Evolutionary conservation across 2,797 vertebrate genomes (phyloP).

Genomic region (Spondyliosoma cantharus): DNA sequence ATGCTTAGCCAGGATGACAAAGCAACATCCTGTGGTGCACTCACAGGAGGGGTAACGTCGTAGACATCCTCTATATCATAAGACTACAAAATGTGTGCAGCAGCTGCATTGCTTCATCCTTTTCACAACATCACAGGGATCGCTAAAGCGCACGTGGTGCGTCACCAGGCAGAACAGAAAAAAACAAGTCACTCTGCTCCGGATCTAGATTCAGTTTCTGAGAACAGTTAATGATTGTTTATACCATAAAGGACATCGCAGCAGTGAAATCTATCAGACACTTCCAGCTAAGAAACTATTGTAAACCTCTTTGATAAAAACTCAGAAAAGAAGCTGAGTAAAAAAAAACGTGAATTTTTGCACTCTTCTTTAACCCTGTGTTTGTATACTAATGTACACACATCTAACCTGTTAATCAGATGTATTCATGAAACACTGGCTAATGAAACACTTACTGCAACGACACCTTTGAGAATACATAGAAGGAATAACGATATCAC

Average conservation of each 20-base stretch:
- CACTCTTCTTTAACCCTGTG: not conserved
- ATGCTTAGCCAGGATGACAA: slow-evolving; percentile 49
- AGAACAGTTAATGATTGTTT: not conserved
- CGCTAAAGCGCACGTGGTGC: not conserved
- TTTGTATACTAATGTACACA: not conserved
- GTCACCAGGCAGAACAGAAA: not conserved
- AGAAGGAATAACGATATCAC: not conserved
- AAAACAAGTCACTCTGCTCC: not conserved
- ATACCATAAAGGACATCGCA: not conserved
- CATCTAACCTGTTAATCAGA: not conserved
- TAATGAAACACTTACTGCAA: not conserved
- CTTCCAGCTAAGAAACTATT: not conserved
- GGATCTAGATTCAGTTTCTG: not conserved
- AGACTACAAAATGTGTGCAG: slow-evolving; percentile 30
- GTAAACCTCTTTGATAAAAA: not conserved
- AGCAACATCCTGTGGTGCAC: slow-evolving; percentile 30
- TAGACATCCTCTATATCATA: slow-evolving; percentile 28
- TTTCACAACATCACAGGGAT: slow-evolving; percentile 15
- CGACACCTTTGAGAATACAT: not conserved
- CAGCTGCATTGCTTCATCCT: slow-evolving; percentile 12
- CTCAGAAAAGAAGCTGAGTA: not conserved
- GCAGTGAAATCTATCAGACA: not conserved
- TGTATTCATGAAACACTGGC: not conserved
- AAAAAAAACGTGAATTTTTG: not conserved
- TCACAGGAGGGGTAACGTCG: not conserved